Conservation (phyloP, 2,113 vertebrate genomes). For the Takifugu flavidus region DNA sequence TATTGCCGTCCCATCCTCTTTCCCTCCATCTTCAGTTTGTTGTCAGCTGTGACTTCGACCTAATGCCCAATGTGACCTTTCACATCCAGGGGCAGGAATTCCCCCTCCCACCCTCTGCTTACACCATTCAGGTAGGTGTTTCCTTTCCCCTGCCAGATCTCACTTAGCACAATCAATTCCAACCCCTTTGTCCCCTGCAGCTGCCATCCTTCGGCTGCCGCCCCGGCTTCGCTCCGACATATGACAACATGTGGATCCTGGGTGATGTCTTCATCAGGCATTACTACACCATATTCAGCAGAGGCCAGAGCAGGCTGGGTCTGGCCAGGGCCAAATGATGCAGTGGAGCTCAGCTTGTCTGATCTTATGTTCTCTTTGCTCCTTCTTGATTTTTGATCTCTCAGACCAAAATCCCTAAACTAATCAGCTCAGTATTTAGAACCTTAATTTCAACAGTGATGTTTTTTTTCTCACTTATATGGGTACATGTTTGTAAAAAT, state of each 20-base stretch:
- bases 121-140: slow-evolving; percentile 48
- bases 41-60: slow-evolving; percentile 53
- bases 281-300: slow-evolving; percentile 63
- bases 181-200: slow-evolving; percentile 13
- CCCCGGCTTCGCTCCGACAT: slow-evolving; percentile 34
- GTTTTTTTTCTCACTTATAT: too few relatives aligned
- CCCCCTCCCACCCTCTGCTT: slow-evolving; percentile 46
- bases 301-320: slow-evolving; percentile 58
- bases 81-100: slow-evolving; percentile 55
- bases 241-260: slow-evolving; percentile 56
- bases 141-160: not conserved
- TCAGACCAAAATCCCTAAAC: too few relatives aligned
- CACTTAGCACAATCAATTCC: not conserved
- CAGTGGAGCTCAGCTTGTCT: not conserved
- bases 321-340: slow-evolving; percentile 51
- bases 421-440: too few relatives aligned
- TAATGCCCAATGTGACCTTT: slow-evolving; percentile 51
- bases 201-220: slow-evolving; percentile 46
- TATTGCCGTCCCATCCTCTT: not conserved
- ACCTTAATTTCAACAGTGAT: too few relatives aligned
- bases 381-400: too few relatives aligned
- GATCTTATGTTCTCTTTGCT: too few relatives aligned
- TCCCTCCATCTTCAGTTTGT: slow-evolving; percentile 16
- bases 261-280: slow-evolving; percentile 67
- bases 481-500: too few relatives aligned